Evolutionary conservation across 1,140 invertebrate genomes (phyloP).

Genomic region (Drosophila azteca): DNA sequence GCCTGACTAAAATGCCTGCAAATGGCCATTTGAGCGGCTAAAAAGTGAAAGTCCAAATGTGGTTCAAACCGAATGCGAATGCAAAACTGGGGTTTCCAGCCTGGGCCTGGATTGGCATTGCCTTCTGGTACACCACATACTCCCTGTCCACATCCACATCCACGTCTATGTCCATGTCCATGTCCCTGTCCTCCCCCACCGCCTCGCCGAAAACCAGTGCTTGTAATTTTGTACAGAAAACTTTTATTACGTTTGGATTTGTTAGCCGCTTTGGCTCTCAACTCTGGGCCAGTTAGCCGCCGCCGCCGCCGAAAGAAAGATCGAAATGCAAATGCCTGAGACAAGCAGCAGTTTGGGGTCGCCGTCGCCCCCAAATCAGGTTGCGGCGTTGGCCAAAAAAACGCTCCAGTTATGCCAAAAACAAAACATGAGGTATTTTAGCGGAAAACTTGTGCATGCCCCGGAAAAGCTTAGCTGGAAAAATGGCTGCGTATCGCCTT

Average conservation of each 20-base stretch:
- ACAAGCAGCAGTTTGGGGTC: conserved; percentile 70
- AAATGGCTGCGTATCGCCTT: conserved; percentile 58
- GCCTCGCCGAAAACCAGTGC: conserved; percentile 7
- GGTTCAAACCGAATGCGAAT: conserved; percentile 41
- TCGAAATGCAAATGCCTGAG: conserved; percentile 78
- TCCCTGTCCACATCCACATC: conserved; percentile 28
- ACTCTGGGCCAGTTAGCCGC: conserved; percentile 43
- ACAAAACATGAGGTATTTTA: conserved; percentile 62
- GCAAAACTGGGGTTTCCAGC: conserved; percentile 4
- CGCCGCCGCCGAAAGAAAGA: conserved; percentile 54
- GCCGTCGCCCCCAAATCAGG: conserved; percentile 65
- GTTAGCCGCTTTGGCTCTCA: conserved; percentile 15
- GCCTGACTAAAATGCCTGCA: conserved; percentile 65
- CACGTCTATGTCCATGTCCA: conserved; percentile 20
- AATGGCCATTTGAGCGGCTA: conserved; percentile 69
- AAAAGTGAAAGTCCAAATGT: conserved; percentile 81
- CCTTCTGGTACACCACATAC: conserved; percentile 43
- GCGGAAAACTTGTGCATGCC: conserved; percentile 42
- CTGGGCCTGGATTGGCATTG: conserved; percentile 26
- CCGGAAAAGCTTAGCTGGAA: conserved; percentile 28
- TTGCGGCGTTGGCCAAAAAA: conserved; percentile 38
- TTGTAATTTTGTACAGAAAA: conserved; percentile 74
- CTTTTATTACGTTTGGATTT: conserved; percentile 78
- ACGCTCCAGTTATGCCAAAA: conserved; percentile 71
- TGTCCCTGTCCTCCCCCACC: conserved; percentile 48